These are phyloP conservation scores for Philhelius pedissequus DNA, from an alignment of 2,888 invertebrate genomes.

Conservation along the genomic window DNA sequence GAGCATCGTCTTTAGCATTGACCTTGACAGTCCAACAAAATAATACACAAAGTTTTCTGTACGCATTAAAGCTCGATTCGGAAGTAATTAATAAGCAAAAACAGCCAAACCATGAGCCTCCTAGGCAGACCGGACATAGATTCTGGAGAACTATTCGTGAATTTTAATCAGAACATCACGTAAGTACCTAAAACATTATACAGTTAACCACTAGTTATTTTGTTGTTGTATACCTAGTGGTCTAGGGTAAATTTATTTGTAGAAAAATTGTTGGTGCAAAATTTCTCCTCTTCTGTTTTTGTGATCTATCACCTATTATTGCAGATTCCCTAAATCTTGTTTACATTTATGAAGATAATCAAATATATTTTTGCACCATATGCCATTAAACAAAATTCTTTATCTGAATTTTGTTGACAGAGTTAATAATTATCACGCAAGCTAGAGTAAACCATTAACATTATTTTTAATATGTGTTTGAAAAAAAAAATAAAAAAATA, in stretches of 20 bases:
- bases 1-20: slow-evolving; percentile 30
- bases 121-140: slow-evolving; percentile 78
- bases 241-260: neutral
- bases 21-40: slow-evolving; percentile 39
- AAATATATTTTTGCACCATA: too few species aligned
- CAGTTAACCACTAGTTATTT: neutral
- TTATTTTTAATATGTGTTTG: too few species aligned
- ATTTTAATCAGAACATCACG: slow-evolving; percentile 99
- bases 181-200: slow-evolving; percentile 82
- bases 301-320: too few species aligned
- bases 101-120: slow-evolving; percentile 73
- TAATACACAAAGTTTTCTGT: slow-evolving; percentile 3
- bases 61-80: slow-evolving; percentile 13
- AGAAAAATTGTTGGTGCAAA: too few species aligned
- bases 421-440: too few species aligned
- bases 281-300: too few species aligned
- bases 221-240: neutral
- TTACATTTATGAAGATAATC: too few species aligned
- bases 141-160: slow-evolving; percentile 94
- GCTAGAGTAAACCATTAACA: too few species aligned
- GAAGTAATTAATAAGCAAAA: slow-evolving; percentile 5
- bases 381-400: too few species aligned
- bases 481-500: too few species aligned
- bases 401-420: too few species aligned
- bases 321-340: too few species aligned